These are phyloP conservation scores for Drosophila ogumai DNA, from an alignment of 1,140 invertebrate species.

Conservation along the genomic window DNA sequence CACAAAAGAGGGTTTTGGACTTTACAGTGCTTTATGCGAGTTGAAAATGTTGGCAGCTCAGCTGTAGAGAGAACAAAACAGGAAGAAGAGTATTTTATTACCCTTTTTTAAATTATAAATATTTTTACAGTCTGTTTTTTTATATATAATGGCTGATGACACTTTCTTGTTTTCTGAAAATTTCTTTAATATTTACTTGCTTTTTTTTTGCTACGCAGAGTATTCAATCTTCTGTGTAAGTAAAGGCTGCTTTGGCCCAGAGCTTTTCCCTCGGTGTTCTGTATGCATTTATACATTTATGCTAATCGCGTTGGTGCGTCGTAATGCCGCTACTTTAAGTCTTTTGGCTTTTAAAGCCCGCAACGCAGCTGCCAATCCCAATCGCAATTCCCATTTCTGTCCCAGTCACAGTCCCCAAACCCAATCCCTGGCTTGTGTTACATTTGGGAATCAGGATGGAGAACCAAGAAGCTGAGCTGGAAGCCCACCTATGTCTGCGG, in stretches of 20 bases:
- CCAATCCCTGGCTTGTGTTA: constrained; percentile 31
- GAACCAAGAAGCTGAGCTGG: background rate
- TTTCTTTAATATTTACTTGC: background rate
- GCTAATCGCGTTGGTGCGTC: constrained; percentile 76
- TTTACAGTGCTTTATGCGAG: background rate
- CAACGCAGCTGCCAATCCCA: constrained; percentile 57
- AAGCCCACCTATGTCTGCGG: constrained; percentile 44
- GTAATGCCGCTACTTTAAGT: constrained; percentile 83
- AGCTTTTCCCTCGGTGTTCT: constrained; percentile 15
- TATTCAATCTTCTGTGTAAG: background rate
- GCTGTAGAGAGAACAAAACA: background rate
- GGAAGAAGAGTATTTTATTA: background rate
- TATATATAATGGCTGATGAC: too few relatives aligned
- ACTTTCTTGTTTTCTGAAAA: background rate
- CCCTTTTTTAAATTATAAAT: too few relatives aligned
- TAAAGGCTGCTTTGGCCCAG: background rate
- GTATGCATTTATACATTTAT: constrained; percentile 83
- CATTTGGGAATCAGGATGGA: constrained; percentile 35
- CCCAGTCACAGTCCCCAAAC: constrained; percentile 12
- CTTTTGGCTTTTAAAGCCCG: constrained; percentile 72
- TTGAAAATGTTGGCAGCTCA: background rate
- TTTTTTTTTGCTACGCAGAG: background rate
- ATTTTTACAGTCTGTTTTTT: too few relatives aligned
- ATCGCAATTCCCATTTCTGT: constrained; percentile 18
- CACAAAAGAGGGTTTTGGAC: constrained; percentile 15